A percentile compares a stretch with the other conserved stretches of the same genome.
These are phyloP conservation scores for Gortyna flavago DNA, from an alignment of 2,888 invertebrate genomes.

Conservation along the genomic window DNA sequence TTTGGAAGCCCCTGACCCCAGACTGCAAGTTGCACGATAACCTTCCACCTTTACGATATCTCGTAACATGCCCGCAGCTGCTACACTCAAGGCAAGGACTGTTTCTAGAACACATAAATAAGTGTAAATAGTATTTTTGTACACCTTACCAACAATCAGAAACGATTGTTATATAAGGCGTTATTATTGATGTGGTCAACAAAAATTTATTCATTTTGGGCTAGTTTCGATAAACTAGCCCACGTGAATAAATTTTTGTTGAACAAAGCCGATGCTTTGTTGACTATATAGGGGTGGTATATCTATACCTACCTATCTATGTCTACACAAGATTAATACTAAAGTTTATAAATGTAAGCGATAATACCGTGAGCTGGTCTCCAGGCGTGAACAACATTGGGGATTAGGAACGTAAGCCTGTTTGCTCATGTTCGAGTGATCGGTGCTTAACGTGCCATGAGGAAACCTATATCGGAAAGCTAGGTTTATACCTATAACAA, in stretches of 20 bases:
- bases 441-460: conserved; percentile 45
- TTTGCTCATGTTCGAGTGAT: conserved; percentile 58
- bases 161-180: not conserved
- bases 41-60: conserved; percentile 20
- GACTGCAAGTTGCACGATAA: conserved; percentile 42
- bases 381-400: conserved; percentile 49
- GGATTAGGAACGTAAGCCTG: conserved; percentile 60
- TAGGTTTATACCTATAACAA: conserved; percentile 20
- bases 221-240: too few relatives aligned
- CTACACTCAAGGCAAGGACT: not conserved
- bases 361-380: conserved; percentile 29
- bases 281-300: not conserved
- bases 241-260: too few relatives aligned
- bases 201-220: conserved; percentile 6
- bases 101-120: not conserved
- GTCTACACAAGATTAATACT: not conserved
- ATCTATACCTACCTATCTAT: not conserved
- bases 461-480: conserved; percentile 36
- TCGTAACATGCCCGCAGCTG: not conserved
- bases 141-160: not conserved
- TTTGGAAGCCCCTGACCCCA: conserved; percentile 20
- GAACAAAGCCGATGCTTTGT: too few relatives aligned
- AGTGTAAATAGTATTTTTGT: not conserved
- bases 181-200: not conserved
- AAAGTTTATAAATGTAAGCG: conserved; percentile 40